phyloP scores from a whole-genome alignment of 2,888 invertebrate species.

The Spisula solida region DNA sequence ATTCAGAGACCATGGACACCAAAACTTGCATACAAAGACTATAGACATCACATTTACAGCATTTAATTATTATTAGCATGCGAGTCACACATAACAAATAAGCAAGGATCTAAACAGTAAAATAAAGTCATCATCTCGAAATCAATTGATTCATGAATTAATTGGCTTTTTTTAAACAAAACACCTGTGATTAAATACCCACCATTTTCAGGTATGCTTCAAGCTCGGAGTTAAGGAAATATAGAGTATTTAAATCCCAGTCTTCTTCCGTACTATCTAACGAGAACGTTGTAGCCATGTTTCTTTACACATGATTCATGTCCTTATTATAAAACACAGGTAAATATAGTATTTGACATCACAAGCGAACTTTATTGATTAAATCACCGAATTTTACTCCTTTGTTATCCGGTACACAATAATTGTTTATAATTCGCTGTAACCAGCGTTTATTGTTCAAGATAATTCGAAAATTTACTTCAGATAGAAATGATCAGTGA shows the following conservation, averaged over 20 bases:
- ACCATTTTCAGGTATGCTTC: slow-evolving; percentile 82
- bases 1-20: too few species aligned
- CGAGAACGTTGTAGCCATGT: slow-evolving; percentile 75
- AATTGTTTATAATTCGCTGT: background rate
- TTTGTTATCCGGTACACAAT: background rate
- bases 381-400: background rate
- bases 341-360: slow-evolving; percentile 22
- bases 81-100: too few species aligned
- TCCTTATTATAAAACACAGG: slow-evolving; percentile 46
- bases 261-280: slow-evolving; percentile 81
- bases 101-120: too few species aligned
- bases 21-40: too few species aligned
- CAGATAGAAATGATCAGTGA: slow-evolving; percentile 32
- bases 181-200: slow-evolving; percentile 53
- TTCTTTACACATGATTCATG: slow-evolving; percentile 61
- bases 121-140: too few species aligned
- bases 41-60: too few species aligned
- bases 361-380: background rate
- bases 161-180: too few species aligned
- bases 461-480: slow-evolving; percentile 29
- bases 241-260: slow-evolving; percentile 80
- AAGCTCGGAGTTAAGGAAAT: slow-evolving; percentile 79
- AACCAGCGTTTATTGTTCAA: background rate
- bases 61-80: too few species aligned
- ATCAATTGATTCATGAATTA: too few species aligned